Evolutionary conservation across 1,140 invertebrate species (phyloP), one percentile per base, ranked within the genome.

Genomic region (Drosophila repleta): DNA sequence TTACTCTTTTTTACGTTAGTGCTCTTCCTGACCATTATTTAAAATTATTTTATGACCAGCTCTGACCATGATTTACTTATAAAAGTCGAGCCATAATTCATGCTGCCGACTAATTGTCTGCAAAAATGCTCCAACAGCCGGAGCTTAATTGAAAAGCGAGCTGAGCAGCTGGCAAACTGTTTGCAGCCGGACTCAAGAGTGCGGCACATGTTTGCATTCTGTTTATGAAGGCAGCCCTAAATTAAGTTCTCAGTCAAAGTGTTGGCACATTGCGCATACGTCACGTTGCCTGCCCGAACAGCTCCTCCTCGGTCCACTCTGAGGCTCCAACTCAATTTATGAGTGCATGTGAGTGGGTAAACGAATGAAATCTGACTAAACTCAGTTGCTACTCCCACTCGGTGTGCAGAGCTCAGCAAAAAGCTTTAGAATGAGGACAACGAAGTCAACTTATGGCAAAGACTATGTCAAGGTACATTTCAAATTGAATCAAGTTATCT

Each of bases 21-120:
- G n/a, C 15, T 11, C 17, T 51, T 53, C 26, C 24, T 13, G 26
- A 41, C 64, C 48, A 67, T 73, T 68, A 73, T 73, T 73, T 73
- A 67, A 73, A 67, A 73, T 73, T 73, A 73, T 73, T 73, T 73
- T 73, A 72, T 61, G 64, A 53, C 64, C 63, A 53, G 64, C 51
- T 29, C 70, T 68, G 56, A 73, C 70, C 70, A 73, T 73, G 56
- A 73, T 73, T 73, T 73, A 73, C 70, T 73, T 68, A 57, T 48
- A 60, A 56, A 63, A 56, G 48, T 37, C 48, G 39, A 55, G 13
- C 48, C 56, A 68, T 73, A 73, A 73, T 56, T 73, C 57, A 73
- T 68, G 56, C 24, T 17, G 41, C 15, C 8, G 53, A 32, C 56
- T 73, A 67, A 68, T 73, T 73, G 70, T 60, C 64, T 48, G 70